phyloP scores from a whole-genome alignment of 2,888 invertebrate genomes.

The Liodrosophila aerea region DNA sequence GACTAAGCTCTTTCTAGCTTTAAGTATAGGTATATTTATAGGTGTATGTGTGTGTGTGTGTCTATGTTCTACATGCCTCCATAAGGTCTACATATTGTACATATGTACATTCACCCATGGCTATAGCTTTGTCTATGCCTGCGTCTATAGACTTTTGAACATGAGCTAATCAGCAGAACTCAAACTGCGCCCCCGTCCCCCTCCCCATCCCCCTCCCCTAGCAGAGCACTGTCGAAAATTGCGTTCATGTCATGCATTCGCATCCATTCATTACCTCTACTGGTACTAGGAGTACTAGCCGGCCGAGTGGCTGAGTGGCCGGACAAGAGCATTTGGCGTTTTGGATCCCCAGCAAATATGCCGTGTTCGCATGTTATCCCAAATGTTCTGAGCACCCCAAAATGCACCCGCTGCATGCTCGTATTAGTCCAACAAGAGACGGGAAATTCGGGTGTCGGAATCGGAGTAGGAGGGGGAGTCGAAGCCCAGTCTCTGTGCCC shows the following conservation, averaged over 20 bases:
- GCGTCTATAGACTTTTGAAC: conserved; percentile 66
- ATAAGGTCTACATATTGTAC: background rate
- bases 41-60: no score
- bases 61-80: background rate
- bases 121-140: conserved; percentile 35
- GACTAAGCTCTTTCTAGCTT: no score
- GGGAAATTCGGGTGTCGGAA: background rate
- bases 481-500: conserved; percentile 2
- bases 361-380: conserved; percentile 78
- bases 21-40: no score
- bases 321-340: conserved; percentile 75
- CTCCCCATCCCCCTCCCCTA: background rate
- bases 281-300: background rate
- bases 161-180: conserved; percentile 72
- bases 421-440: conserved; percentile 31
- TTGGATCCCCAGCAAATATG: conserved; percentile 74
- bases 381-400: conserved; percentile 69
- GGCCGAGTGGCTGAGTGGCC: conserved; percentile 52
- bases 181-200: conserved; percentile 34
- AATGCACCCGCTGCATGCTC: conserved; percentile 46
- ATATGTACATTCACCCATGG: conserved; percentile 23
- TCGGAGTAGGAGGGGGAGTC: background rate
- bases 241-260: conserved; percentile 75
- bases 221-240: conserved; percentile 65
- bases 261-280: conserved; percentile 70